A percentile compares a stretch with the other conserved stretches of the same genome.
These are phyloP conservation scores for Sebastes aleutianus DNA, from an alignment of 2,797 vertebrate species.

Conservation along the genomic window DNA sequence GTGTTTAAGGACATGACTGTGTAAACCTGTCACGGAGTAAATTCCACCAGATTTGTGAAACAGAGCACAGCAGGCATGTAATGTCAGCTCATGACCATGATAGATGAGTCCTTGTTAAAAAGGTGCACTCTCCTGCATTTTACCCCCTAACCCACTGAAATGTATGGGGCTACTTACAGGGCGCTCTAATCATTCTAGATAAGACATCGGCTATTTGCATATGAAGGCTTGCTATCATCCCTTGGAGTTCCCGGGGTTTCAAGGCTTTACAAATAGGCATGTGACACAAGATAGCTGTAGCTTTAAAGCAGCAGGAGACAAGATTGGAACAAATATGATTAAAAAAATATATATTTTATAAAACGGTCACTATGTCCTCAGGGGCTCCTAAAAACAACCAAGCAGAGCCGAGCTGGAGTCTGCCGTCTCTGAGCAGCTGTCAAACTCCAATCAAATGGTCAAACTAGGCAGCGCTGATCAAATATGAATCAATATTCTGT, in stretches of 20 bases:
- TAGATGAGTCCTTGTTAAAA: conserved; percentile 26
- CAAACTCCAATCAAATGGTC: no score
- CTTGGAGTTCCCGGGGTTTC: not conserved
- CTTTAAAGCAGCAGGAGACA: not conserved
- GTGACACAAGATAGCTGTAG: not conserved
- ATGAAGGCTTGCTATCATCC: not conserved
- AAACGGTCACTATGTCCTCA: no score
- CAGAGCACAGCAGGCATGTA: not conserved
- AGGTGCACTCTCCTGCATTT: conserved; percentile 16
- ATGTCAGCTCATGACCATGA: conserved; percentile 37
- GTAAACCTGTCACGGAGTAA: conserved; percentile 17
- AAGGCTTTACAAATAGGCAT: not conserved
- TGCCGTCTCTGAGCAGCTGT: no score
- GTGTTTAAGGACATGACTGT: not conserved
- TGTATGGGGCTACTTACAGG: not conserved
- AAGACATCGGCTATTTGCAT: not conserved
- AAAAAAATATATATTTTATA: no score
- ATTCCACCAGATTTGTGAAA: conserved; percentile 6
- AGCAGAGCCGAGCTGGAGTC: no score
- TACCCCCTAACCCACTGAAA: not conserved
- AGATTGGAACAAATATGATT: no score
- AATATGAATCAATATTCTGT: no score
- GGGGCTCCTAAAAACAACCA: no score
- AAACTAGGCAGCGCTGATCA: no score
- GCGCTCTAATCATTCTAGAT: not conserved